Base-by-base conservation (phyloP, 2,888 invertebrate species). In the Acrobasis consociella region DNA sequence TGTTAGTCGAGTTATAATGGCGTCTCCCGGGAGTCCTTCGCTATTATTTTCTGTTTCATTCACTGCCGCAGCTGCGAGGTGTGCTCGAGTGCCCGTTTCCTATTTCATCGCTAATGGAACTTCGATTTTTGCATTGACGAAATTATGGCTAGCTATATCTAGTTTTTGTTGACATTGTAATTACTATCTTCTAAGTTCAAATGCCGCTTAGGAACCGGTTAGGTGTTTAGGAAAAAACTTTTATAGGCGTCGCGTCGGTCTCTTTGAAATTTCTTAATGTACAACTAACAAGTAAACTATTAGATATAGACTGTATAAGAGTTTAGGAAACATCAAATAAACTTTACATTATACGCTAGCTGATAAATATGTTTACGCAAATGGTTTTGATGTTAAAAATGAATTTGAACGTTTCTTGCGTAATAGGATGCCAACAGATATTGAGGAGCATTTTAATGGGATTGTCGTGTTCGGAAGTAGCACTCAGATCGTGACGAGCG, bases 1-100 rank as follows among this genome's bases (percentile, higher is more conserved):
- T 89, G 89, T 89, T 87, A 85, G 85, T 78, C 78, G 80, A 78
- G 83, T 83, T 85, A 87, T 89, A 88, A 89, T 87, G 85, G 87
- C 81, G 78, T 84, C 86, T 86, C 82, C 76, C 65, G 83, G 78
- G 84, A 84, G 80, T 79, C 73, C 81, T 78, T 74, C 64, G 78
- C 83, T 83, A 87, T 87, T 87, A 87, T 89, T 87, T 86, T 83
- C 82, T 83, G 80, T 83, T 85, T 80, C 83, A 83, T 87, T 86
- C 83, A 83, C 75, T 76, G 80, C 79, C 82, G 83, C 89, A 87
- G 89, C 85, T 85, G 83, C 75, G 71, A 82, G 83, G 83, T 80
- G 82, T 81, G 80, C 77, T 81, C 73, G 78, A 86, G 88, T 81
- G 83, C 75, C 72, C 78, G 85, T 87, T 86, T 90, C 88, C 85